These are phyloP conservation scores for Caenorhabditis inopinata DNA, from an alignment of 1,140 invertebrate genomes.

Conservation along the genomic window DNA sequence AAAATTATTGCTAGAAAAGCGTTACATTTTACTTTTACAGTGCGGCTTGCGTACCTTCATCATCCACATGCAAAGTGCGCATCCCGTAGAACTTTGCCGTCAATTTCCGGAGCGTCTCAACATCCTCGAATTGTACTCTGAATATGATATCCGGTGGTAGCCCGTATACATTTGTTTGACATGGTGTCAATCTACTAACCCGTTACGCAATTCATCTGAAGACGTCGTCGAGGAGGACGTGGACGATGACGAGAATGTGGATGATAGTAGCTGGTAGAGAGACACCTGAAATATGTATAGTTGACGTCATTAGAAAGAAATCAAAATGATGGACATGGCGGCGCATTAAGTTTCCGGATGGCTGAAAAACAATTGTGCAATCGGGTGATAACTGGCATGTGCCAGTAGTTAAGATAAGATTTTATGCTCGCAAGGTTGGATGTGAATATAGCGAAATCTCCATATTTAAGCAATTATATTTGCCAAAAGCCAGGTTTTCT, in stretches of 20 bases:
- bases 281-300: background rate
- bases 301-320: background rate
- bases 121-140: background rate
- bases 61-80: slow-evolving; percentile 33
- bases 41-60: slow-evolving; percentile 34
- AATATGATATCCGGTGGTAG: slow-evolving; percentile 30
- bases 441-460: no score
- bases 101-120: background rate
- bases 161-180: slow-evolving; percentile 3
- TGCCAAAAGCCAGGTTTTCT: no score
- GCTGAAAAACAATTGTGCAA: background rate
- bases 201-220: slow-evolving; percentile 15
- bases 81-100: slow-evolving; percentile 40
- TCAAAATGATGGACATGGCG: background rate
- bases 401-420: background rate
- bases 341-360: background rate
- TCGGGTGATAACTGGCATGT: background rate
- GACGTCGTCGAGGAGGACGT: background rate
- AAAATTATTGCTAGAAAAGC: background rate
- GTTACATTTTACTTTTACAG: no score
- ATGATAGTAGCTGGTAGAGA: background rate
- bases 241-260: background rate
- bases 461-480: no score
- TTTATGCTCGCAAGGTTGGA: no score
- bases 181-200: slow-evolving; percentile 33